phyloP scores from a whole-genome alignment of 2,888 invertebrate species.

The Zelleria hepariella region DNA sequence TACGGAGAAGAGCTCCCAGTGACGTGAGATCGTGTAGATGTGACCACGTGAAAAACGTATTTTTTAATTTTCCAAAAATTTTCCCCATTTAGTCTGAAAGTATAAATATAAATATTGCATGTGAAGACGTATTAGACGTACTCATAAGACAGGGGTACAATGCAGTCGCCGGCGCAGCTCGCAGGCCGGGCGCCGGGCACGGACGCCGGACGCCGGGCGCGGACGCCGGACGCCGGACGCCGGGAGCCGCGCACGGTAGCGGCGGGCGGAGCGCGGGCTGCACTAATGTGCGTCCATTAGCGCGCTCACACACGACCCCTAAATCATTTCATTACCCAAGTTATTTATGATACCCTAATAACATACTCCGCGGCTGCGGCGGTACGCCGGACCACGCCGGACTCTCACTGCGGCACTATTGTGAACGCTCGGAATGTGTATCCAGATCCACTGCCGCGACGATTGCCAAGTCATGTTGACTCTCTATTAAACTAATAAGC shows the following conservation, averaged over 20 bases:
- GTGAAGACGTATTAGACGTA: too few relatives aligned
- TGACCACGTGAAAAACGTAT: too few relatives aligned
- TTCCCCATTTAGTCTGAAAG: too few relatives aligned
- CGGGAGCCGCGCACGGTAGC: background rate
- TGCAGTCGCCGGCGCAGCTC: background rate
- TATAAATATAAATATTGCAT: too few relatives aligned
- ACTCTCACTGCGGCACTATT: background rate
- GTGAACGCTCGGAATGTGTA: background rate
- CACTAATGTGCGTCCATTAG: constrained; percentile 3
- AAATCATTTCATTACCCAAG: background rate
- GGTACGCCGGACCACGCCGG: too few relatives aligned
- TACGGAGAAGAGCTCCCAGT: too few relatives aligned
- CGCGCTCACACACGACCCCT: background rate
- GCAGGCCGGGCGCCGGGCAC: too few relatives aligned
- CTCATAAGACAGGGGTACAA: too few relatives aligned
- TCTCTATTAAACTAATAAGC: background rate
- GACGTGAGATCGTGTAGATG: too few relatives aligned
- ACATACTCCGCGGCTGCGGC: background rate
- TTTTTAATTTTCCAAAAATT: too few relatives aligned
- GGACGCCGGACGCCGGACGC: too few relatives aligned
- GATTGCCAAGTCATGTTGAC: background rate
- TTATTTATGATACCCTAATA: background rate
- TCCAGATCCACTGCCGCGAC: too few relatives aligned
- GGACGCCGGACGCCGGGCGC: background rate
- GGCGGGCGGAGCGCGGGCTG: background rate